Evolutionary conservation across 2,888 invertebrate species (phyloP), one percentile per base, ranked within the genome.

Genomic region (Odontocolon sp.): DNA sequence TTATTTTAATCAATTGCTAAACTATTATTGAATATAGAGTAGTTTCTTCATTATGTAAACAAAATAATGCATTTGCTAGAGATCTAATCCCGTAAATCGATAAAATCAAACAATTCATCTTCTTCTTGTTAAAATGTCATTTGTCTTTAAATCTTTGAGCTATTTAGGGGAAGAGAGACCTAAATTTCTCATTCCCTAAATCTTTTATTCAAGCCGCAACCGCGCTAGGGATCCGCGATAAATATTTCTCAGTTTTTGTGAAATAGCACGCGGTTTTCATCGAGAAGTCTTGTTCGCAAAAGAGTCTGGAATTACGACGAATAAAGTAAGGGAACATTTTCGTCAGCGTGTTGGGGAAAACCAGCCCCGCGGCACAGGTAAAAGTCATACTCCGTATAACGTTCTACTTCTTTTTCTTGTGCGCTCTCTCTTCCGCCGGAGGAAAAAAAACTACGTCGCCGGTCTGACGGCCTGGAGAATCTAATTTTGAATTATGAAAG

Each of bases 401-500:
- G n/a, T n/a, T n/a, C n/a, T n/a, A n/a, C 0, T 14, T 56, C 33
- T 57, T 33, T 42, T 68, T 31, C 21, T 36, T 11, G 23, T 14
- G 9, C 33, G 36, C 42, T 42, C 21, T 45, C 8, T 52, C 38
- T 26, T 21, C 28, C 18, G 50, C 33, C 33, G 52, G 0, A 23
- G 21, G 63, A 64, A 64, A 52, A 45, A 64, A 63, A 45, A 14
- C 18, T 45, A 52, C 52, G 45, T 59, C 52, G 54, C 33, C 11
- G 33, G 26, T 47, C 63, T 14, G 42, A 33, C 52, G 31, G 50
- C 45, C 45, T 14, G 45, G 16, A 59, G 70, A 54, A 52, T 45
- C 70, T 70, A 70, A 70, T 75, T 75, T 70, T 70, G 59, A 75
- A 70, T 75, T 66, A 75, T 75, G 57, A 70, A 70, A 70, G 33